These are phyloP conservation scores for Meiosimyza decipiens DNA, from an alignment of 2,888 invertebrate species.

Conservation along the genomic window DNA sequence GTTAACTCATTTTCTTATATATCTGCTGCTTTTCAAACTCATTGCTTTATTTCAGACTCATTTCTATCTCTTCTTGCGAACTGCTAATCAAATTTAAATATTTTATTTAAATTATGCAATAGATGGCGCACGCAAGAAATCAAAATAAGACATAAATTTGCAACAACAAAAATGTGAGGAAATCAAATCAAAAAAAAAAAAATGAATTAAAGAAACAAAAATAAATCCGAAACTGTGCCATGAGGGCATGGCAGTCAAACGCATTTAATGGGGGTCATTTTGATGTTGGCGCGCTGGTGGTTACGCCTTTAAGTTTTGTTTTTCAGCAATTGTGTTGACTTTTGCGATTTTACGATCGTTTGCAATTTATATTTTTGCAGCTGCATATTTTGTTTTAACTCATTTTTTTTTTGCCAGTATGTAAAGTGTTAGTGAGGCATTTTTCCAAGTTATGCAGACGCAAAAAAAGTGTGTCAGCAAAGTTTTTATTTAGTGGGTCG, in stretches of 20 bases:
- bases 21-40: too few relatives aligned
- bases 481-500: conserved; percentile 12
- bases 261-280: too few relatives aligned
- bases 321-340: too few relatives aligned
- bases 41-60: background rate
- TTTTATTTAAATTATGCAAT: conserved; percentile 4
- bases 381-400: too few relatives aligned
- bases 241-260: conserved; percentile 2
- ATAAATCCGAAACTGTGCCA: conserved; percentile 1
- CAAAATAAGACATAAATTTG: background rate
- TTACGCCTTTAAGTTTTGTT: too few relatives aligned
- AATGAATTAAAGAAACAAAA: background rate
- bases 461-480: conserved; percentile 1
- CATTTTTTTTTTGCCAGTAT: too few relatives aligned
- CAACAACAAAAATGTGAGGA: background rate
- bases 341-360: too few relatives aligned
- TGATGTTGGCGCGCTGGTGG: too few relatives aligned
- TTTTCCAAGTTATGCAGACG: too few relatives aligned
- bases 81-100: conserved; percentile 15
- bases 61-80: background rate
- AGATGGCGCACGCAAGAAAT: background rate
- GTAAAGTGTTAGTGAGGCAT: background rate
- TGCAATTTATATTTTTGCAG: too few relatives aligned
- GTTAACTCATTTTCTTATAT: too few relatives aligned
- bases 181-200: background rate